Evolutionary conservation across 1,140 invertebrate genomes (phyloP).

Genomic region (Lepidurus packardi): DNA sequence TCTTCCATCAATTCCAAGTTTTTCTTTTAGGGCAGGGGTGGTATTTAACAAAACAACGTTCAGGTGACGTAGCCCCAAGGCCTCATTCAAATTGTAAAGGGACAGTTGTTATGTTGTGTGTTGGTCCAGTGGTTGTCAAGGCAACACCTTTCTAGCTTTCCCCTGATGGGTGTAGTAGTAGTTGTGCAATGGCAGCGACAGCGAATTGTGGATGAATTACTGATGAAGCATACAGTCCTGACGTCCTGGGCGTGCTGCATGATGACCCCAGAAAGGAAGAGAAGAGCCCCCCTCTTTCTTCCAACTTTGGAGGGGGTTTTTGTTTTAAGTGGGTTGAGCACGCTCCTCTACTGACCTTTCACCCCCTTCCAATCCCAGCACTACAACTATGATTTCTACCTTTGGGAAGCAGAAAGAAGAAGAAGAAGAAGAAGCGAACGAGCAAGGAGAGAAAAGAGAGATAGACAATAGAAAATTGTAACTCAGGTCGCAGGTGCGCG

Average conservation of each 20-base stretch:
- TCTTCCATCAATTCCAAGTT: not conserved
- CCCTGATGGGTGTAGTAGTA: not conserved
- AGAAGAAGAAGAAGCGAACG: not conserved
- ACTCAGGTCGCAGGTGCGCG: not conserved
- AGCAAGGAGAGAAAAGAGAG: not conserved
- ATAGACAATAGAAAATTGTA: not conserved
- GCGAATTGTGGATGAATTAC: conserved; percentile 13
- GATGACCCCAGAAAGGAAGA: not conserved
- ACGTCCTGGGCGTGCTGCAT: not conserved
- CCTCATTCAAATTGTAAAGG: conserved; percentile 7
- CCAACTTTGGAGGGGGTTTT: not conserved
- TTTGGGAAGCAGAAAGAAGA: not conserved
- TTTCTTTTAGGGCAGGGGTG: too few relatives aligned
- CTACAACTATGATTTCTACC: not conserved
- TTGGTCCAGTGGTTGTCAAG: conserved; percentile 14
- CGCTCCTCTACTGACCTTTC: not conserved
- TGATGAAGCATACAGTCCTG: not conserved
- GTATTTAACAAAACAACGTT: not conserved
- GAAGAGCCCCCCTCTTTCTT: not conserved
- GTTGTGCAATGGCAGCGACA: not conserved
- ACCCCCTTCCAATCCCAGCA: not conserved
- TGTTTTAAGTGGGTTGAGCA: not conserved
- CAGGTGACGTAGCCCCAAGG: conserved; percentile 1
- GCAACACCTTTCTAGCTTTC: conserved; percentile 3
- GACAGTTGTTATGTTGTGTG: not conserved